Base-by-base conservation (phyloP, 2,797 vertebrate genomes). In the Numenius phaeopus region DNA sequence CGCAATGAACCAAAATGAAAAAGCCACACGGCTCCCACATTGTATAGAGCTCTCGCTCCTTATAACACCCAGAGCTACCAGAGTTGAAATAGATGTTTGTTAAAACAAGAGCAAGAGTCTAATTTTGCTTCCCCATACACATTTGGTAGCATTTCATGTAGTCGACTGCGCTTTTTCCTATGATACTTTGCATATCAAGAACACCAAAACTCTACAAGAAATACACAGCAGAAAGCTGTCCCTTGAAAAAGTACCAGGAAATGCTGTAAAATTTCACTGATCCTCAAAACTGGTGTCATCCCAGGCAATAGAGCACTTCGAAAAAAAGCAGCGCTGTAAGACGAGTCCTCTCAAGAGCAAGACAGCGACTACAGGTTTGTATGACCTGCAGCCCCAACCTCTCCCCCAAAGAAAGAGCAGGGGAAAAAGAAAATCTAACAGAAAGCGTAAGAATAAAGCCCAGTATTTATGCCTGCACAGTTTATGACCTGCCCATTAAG, bases 141-240 rank as follows among this genome's bases (percentile, higher is more conserved):
- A 37, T 70, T 30, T 66, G 44, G 44, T 21, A 62, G 46, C 46
- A 42, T 83, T 90, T 94, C 52, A 78, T 19, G 15, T 57, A 37
- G 65, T 58, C 2, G 1, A 1, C 18, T 69, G 85, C 1, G 6
- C 19, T 69, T 93, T 73, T 72, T 78, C 42, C 27, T 67, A 5
- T 40, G 47, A 57, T 2, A 8, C n/a, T 82, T 12, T 58, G 49
- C 46, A 16, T 37, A 76, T 57, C 19, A 58, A 55, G 18, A 76
- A 71, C 58, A 96, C 15, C 34, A 84, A 39, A 91, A 65, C 39
- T 58, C 91, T 47, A 83, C 70, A 73, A 62, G 78, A 91, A 95
- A 57, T 7, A 42, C 30, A 39, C 11, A 79, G 55, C 83, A 91
- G 79, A 67, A 87, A 61, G 57, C 59, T 90, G 78, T 66, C 47